phyloP scores from a whole-genome alignment of 1,140 invertebrate species.

The Rhopalosiphum maidis region DNA sequence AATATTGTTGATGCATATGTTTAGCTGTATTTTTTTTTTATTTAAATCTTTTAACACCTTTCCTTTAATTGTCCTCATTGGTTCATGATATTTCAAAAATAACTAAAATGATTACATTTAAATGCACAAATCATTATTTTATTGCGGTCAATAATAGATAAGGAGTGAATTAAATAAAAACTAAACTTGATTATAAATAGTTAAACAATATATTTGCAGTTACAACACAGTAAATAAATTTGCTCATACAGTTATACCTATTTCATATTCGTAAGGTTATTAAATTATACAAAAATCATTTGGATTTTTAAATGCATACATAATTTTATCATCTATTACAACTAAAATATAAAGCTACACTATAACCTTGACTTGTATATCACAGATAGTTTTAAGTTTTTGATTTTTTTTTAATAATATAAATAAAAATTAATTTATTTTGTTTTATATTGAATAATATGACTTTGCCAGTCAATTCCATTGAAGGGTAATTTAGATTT shows the following conservation, averaged over 20 bases:
- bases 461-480: slow-evolving; percentile 72
- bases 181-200: background rate
- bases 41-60: background rate
- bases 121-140: background rate
- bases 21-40: background rate
- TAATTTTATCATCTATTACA: background rate
- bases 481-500: slow-evolving; percentile 76
- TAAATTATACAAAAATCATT: background rate
- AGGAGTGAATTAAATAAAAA: background rate
- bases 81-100: background rate
- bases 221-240: background rate
- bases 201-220: background rate
- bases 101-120: background rate
- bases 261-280: background rate
- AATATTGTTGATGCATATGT: slow-evolving; percentile 42
- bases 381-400: background rate
- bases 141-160: background rate
- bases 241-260: background rate
- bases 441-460: slow-evolving; percentile 29
- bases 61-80: background rate
- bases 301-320: background rate
- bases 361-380: background rate
- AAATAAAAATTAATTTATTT: background rate
- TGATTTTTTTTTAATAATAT: background rate
- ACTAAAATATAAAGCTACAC: background rate